These are phyloP conservation scores for Aythya baeri DNA, from an alignment of 2,113 vertebrate species.

Conservation along the genomic window DNA sequence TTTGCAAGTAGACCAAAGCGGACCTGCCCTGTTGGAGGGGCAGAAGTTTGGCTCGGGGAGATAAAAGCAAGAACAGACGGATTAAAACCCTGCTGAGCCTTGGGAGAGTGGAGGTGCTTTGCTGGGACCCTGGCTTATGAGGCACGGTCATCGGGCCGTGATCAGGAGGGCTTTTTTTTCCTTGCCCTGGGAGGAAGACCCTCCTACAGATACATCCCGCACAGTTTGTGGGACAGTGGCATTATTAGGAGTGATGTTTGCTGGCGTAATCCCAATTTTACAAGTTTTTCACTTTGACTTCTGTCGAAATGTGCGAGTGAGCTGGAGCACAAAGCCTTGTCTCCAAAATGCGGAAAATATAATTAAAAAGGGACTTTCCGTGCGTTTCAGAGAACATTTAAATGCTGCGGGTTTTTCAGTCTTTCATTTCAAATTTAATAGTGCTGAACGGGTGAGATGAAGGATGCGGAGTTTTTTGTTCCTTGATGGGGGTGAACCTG, in stretches of 20 bases:
- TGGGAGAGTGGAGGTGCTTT: background rate
- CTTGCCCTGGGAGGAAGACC: background rate
- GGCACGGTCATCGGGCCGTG: background rate
- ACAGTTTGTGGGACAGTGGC: background rate
- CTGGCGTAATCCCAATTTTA: background rate
- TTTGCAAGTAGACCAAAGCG: background rate
- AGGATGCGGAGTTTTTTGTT: background rate
- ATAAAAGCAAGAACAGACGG: background rate
- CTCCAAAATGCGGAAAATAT: background rate
- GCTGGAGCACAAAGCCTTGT: background rate
- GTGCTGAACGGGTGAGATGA: background rate
- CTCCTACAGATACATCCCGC: background rate
- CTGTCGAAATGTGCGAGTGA: background rate
- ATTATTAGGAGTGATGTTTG: background rate
- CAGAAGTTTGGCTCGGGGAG: background rate
- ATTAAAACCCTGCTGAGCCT: background rate
- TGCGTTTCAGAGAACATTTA: background rate
- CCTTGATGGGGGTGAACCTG: background rate
- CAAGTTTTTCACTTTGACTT: background rate
- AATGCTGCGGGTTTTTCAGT: background rate
- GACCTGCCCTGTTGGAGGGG: background rate
- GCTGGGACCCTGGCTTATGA: fast-evolving
- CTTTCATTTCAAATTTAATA: background rate
- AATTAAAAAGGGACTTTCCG: background rate
- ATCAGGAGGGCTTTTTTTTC: background rate